Percentiles rank a stretch among this genome's conserved stretches.
Conservation (phyloP, 2,797 vertebrate species). For the Philypnodon macrostomus region DNA sequence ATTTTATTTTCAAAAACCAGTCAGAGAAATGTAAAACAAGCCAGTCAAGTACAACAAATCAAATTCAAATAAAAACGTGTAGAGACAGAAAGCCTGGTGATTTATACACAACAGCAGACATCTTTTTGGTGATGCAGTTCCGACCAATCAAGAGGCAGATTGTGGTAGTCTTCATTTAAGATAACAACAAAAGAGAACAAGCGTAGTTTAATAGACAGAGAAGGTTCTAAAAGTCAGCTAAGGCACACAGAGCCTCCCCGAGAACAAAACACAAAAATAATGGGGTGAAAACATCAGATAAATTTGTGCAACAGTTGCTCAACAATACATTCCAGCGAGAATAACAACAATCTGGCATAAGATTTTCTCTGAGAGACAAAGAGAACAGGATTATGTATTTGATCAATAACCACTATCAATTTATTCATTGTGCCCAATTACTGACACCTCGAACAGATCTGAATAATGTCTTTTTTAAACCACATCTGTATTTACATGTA, state of each 20-base stretch:
- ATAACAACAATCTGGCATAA: constrained; percentile 84
- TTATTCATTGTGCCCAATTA: constrained; percentile 47
- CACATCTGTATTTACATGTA: constrained; percentile 83
- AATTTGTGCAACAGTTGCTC: constrained; percentile 88
- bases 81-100: constrained; percentile 87
- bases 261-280: constrained; percentile 22
- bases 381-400: constrained; percentile 63
- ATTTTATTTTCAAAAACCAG: constrained; percentile 76
- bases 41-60: constrained; percentile 73
- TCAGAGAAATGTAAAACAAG: constrained; percentile 74
- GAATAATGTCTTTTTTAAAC: constrained; percentile 62
- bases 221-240: constrained; percentile 87
- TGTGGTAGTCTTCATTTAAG: constrained; percentile 75
- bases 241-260: constrained; percentile 91
- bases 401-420: constrained; percentile 64
- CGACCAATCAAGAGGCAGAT: constrained; percentile 70
- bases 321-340: constrained; percentile 89
- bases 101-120: constrained; percentile 87
- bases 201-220: constrained; percentile 77
- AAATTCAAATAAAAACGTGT: constrained; percentile 72
- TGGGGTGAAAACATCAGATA: constrained; percentile 70
- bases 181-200: constrained; percentile 51
- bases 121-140: constrained; percentile 76
- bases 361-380: constrained; percentile 85
- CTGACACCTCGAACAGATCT: constrained; percentile 45